These are phyloP conservation scores for Peromyscus polionotus DNA, from an alignment of 2,113 vertebrate species.

Conservation along the genomic window DNA sequence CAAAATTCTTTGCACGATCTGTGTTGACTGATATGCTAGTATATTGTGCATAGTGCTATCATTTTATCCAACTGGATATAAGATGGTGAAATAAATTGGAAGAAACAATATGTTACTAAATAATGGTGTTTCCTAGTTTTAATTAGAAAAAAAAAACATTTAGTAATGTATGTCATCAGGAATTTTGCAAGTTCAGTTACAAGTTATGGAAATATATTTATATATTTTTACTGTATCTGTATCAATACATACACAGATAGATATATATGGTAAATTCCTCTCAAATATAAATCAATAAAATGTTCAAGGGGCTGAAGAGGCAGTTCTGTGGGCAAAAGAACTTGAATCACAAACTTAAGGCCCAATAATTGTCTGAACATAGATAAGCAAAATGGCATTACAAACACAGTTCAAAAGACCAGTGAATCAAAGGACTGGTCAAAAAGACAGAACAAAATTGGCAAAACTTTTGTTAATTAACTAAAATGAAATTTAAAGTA, in stretches of 20 bases:
- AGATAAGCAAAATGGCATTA: not conserved
- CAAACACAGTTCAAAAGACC: not conserved
- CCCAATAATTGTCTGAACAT: accelerated
- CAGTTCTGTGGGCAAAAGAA: not conserved
- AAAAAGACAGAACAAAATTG: not conserved
- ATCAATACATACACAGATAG: not conserved
- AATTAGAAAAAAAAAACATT: not conserved
- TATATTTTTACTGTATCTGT: not conserved
- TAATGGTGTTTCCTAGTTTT: not conserved
- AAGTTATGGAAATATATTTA: not conserved
- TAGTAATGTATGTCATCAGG: not conserved
- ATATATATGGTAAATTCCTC: not conserved
- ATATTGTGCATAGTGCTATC: not conserved
- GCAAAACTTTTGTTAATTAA: not conserved
- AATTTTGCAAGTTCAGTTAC: not conserved
- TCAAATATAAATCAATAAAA: not conserved
- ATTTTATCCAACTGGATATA: not conserved
- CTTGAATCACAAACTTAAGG: not conserved
- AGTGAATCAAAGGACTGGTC: not conserved
- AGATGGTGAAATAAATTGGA: not conserved
- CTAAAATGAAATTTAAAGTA: not conserved
- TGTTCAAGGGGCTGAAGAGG: not conserved
- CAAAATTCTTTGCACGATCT: not conserved
- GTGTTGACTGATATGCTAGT: not conserved
- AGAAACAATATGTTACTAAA: not conserved